Conservation (phyloP, 2,888 invertebrate genomes). For the Myopa testacea region DNA sequence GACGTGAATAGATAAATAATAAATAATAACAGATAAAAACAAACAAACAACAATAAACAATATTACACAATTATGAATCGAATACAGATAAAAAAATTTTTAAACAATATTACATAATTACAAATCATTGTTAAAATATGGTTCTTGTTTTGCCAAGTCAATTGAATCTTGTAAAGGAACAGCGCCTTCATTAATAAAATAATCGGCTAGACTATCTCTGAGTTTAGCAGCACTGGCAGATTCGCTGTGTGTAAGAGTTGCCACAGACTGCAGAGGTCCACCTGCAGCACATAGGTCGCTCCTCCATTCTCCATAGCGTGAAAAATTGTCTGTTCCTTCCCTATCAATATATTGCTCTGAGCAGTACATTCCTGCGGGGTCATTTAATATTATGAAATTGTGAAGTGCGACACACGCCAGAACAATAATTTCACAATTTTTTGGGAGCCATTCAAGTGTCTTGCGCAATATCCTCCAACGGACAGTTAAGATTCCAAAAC, state of each 20-base stretch:
- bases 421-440: slow-evolving; percentile 29
- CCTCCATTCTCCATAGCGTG: slow-evolving; percentile 20
- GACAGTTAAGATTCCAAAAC: slow-evolving; percentile 32
- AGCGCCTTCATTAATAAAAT: slow-evolving; percentile 18
- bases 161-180: slow-evolving; percentile 19
- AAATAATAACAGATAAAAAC: too few species aligned
- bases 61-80: too few species aligned
- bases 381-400: slow-evolving; percentile 36
- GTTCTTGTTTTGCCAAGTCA: background rate
- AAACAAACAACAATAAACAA: too few species aligned
- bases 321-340: background rate
- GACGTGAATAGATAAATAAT: too few species aligned
- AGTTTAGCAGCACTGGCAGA: background rate
- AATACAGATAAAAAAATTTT: too few species aligned
- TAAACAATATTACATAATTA: background rate
- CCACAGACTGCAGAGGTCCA: slow-evolving; percentile 16
- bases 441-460: slow-evolving; percentile 8
- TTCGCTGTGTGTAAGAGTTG: background rate
- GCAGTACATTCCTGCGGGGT: slow-evolving; percentile 18
- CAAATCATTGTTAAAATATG: background rate
- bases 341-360: slow-evolving; percentile 19
- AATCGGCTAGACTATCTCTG: slow-evolving; percentile 16
- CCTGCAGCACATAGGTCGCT: background rate
- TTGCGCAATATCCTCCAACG: slow-evolving; percentile 29
- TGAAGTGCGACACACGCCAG: slow-evolving; percentile 32